Percentiles rank a stretch among this genome's conserved stretches.
Evolutionary conservation across 2,113 vertebrate species (phyloP).

Genomic region (Ariopsis seemanni): DNA sequence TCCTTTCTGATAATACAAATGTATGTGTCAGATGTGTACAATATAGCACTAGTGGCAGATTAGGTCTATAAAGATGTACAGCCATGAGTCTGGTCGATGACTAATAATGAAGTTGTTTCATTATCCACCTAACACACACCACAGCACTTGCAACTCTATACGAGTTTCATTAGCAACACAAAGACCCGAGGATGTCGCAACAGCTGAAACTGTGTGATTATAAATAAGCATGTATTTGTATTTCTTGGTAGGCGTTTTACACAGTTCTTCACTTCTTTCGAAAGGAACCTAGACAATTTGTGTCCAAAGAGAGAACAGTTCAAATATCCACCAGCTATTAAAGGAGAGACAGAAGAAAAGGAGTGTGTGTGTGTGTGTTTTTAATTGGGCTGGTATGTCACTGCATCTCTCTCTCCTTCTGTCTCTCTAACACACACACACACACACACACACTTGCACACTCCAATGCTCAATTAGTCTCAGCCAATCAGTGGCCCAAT

Average conservation of each 20-base stretch:
- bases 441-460: constrained; percentile 48
- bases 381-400: constrained; percentile 71
- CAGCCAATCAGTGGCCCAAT: constrained; percentile 74
- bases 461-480: constrained; percentile 68
- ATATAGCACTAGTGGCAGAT: too few relatives aligned
- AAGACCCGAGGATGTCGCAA: neutral
- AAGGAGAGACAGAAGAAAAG: constrained; percentile 52
- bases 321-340: constrained; percentile 70
- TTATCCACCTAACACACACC: neutral
- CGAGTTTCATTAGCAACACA: constrained; percentile 7
- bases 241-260: constrained; percentile 35
- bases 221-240: constrained; percentile 50
- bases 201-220: constrained; percentile 6
- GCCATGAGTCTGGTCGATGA: neutral
- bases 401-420: constrained; percentile 48
- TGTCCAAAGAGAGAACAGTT: constrained; percentile 62
- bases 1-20: neutral
- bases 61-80: neutral
- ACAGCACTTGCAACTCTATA: neutral
- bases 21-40: neutral
- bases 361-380: constrained; percentile 44
- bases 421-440: constrained; percentile 32
- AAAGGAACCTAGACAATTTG: constrained; percentile 58
- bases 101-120: neutral
- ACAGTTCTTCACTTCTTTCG: constrained; percentile 31